Evolutionary conservation across 2,797 vertebrate species (phyloP), one percentile per base, ranked within the genome.

Genomic region (Xiphorhynchus erythropygius): DNA sequence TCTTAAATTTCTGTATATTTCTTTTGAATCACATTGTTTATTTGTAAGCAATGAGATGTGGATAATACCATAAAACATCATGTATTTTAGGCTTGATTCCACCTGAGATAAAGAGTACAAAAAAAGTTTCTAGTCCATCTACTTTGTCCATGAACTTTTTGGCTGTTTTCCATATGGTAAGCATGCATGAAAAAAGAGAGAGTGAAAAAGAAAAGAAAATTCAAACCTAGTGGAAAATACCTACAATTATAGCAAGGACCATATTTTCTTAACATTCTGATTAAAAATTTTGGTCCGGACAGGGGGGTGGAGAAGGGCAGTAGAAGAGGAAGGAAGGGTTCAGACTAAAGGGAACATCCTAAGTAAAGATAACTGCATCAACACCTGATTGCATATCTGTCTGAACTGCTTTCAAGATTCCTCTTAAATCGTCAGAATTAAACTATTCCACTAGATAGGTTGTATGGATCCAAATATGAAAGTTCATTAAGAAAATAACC

Each of bases 341-440:
- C 11, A 14, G 14, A 15, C 11, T 69, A 46, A 62, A 64, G 5
- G 3, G 7, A 70, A 10, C 5, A 46, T 49, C 21, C 23, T 65
- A 65, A 60, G 3, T 33, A 73, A 84, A 71, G 22, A n/a, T 30
- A 9, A 17, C 4, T 77, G 15, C 19, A 49, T 69, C 18, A 35
- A 30, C 0, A 0, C 7, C 16, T 76, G 23, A 46, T 17, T 84
- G 23, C 27, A 62, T 41, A 62, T 15, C 14, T 63, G 21, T 18
- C n/a, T 70, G 30, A 77, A 56, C 10, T 53, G 33, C 18, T 83
- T 57, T 74, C 42, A 81, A 81, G 42, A 67, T 59, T 65, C 30
- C 14, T 71, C 32, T 65, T 80, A 56, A 74, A 84, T 92, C 49
- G 77, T 13, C 6, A 35, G 10, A 85, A 77, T 69, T 57, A 41